Conservation (phyloP, 2,888 invertebrate genomes). For the Tinea pellionella region DNA sequence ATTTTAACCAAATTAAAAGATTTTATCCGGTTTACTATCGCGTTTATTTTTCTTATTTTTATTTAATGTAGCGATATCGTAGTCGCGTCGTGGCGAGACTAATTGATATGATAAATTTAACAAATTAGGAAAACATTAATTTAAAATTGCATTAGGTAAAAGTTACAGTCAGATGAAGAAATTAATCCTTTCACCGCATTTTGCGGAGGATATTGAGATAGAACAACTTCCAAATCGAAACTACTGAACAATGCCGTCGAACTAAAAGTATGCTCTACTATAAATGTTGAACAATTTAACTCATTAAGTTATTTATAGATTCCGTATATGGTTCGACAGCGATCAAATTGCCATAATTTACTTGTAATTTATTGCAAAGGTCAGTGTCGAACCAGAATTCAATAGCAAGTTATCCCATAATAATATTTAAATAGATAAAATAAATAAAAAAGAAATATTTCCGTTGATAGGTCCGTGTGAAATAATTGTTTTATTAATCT, state of each 20-base stretch:
- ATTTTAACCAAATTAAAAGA: too few relatives aligned
- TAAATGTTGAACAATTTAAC: constrained; percentile 41
- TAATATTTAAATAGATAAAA: constrained; percentile 3
- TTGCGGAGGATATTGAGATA: too few relatives aligned
- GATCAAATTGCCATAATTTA: constrained; percentile 42
- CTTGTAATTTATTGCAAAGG: constrained; percentile 40
- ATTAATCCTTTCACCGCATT: too few relatives aligned
- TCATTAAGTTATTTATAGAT: constrained; percentile 48
- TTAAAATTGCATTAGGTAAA: too few relatives aligned
- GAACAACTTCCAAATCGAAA: not conserved
- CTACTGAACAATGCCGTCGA: not conserved
- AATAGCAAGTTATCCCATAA: not conserved
- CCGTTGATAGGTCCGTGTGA: not conserved
- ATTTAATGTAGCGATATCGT: too few relatives aligned
- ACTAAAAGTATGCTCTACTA: constrained; percentile 4
- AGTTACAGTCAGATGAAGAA: too few relatives aligned
- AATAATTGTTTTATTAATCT: too few relatives aligned
- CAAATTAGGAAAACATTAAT: too few relatives aligned
- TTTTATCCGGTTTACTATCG: too few relatives aligned
- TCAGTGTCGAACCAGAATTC: constrained; percentile 20
- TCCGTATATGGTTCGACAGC: constrained; percentile 34
- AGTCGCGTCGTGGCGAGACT: too few relatives aligned
- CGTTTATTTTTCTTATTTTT: too few relatives aligned
- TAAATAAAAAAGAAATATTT: not conserved
- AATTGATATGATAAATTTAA: too few relatives aligned